phyloP scores from a whole-genome alignment of 2,113 vertebrate genomes.

The Leucopsar rothschildi region DNA sequence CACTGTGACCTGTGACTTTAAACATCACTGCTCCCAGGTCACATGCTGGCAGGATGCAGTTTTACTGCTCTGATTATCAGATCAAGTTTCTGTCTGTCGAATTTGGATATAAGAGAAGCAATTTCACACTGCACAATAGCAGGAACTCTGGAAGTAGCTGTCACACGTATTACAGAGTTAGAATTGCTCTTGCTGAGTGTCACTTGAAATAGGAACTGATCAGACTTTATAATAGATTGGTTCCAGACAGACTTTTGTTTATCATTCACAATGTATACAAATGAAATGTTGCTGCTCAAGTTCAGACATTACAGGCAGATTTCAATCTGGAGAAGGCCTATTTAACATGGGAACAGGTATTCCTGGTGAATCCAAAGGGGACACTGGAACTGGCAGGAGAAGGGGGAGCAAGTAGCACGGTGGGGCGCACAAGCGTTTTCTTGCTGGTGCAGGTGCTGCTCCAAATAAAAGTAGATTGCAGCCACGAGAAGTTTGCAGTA shows the following conservation, averaged over 20 bases:
- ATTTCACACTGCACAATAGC: neutral
- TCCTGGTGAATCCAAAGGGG: neutral
- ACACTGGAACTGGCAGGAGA: neutral
- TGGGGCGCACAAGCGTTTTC: accelerated
- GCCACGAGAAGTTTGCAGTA: neutral
- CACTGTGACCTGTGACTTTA: neutral
- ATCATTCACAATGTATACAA: neutral
- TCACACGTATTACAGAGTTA: neutral
- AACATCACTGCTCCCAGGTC: neutral
- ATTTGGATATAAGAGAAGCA: neutral
- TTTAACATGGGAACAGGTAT: neutral
- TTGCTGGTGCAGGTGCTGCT: too few species aligned
- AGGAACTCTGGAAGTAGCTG: neutral
- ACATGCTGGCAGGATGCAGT: neutral
- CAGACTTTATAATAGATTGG: neutral
- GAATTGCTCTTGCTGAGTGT: neutral
- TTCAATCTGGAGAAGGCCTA: neutral
- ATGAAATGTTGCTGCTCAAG: neutral
- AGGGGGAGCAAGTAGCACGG: neutral
- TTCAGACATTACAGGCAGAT: neutral
- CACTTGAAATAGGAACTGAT: neutral
- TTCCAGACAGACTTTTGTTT: neutral
- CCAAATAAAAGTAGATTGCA: neutral
- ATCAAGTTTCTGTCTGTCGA: neutral
- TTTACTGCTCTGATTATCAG: neutral